These are phyloP conservation scores for Limenitis camilla DNA, from an alignment of 2,888 invertebrate genomes.

Conservation along the genomic window DNA sequence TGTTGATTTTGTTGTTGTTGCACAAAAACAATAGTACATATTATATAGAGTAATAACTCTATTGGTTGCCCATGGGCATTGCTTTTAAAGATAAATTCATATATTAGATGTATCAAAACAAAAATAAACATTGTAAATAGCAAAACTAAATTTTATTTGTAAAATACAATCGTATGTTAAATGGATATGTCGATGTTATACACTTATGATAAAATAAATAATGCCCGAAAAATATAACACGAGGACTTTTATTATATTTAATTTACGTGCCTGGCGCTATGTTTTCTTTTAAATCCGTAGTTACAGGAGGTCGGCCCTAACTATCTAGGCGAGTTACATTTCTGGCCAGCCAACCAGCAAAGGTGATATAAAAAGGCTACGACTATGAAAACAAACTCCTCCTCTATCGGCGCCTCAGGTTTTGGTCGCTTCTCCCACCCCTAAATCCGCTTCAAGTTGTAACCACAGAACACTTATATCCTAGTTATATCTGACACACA, in stretches of 20 bases:
- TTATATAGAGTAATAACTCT: slow-evolving; percentile 24
- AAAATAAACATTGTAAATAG: slow-evolving; percentile 63
- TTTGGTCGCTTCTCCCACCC: too few relatives aligned
- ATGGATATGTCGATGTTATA: slow-evolving; percentile 72
- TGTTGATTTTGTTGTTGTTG: slow-evolving; percentile 22
- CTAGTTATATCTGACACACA: too few relatives aligned
- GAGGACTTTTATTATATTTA: not conserved
- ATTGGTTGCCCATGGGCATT: slow-evolving; percentile 44
- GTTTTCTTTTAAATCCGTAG: too few relatives aligned
- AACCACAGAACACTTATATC: too few relatives aligned
- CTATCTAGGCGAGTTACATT: too few relatives aligned
- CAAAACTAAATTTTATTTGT: slow-evolving; percentile 59
- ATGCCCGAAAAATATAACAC: slow-evolving; percentile 36
- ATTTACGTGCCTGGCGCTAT: too few relatives aligned
- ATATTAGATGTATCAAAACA: slow-evolving; percentile 32
- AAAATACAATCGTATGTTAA: slow-evolving; percentile 57
- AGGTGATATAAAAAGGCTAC: too few relatives aligned
- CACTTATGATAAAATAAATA: slow-evolving; percentile 63
- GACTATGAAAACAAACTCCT: too few relatives aligned
- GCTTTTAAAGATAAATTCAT: slow-evolving; percentile 32
- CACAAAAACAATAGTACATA: slow-evolving; percentile 13
- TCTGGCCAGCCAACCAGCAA: too few relatives aligned
- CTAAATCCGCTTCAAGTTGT: too few relatives aligned
- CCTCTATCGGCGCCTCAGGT: too few relatives aligned
- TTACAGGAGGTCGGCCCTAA: too few relatives aligned